Evolutionary conservation across 1,140 invertebrate genomes (phyloP), one percentile per base, ranked within the genome.

Genomic region (Drosophila chauvacae): DNA sequence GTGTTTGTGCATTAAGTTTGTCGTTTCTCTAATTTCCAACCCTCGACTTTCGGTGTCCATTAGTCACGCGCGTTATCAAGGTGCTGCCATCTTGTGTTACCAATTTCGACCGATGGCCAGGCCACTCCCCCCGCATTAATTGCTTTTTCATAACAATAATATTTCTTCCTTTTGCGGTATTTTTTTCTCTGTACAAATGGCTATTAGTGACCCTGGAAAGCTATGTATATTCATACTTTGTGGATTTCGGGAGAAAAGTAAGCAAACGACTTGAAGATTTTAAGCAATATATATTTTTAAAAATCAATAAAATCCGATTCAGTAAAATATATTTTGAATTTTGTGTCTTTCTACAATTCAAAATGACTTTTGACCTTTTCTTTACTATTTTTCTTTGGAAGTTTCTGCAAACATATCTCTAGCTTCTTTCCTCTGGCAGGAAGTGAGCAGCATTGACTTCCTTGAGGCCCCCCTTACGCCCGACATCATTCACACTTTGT

Each of bases 401-500:
- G 47, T 20, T 35, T n/a, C 33, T 28, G 23, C n/a, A 16, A 41
- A 30, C 26, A 41, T n/a, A 58, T 58, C 39, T 18, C 39, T 2
- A 56, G 16, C 20, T 33, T 23, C 39, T 47, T 74, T 53, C 37
- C 48, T 16, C 56, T 66, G 69, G 42, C 79, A 68, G 68, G 18
- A 61, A 81, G 39, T 72, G 73, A 53, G 63, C 65, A 57, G 57
- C 47, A 53, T 41, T 48, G 48, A 41, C 64, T 77, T 66, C 39
- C 73, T 61, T 33, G 33, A 53, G 28, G 57, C 51, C 45, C 59
- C 42, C 35, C 50, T 48, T 48, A 42, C 53, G 50, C 60, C 71
- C 63, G 51, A 63, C 83, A 86, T 87, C 82, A 69, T 86, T 86
- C 82, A 86, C 82, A 87, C 83, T 87, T 80, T 87, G 84, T 88